Evolutionary conservation across 2,888 invertebrate genomes (phyloP).

Genomic region (Muschampia staudingeri): DNA sequence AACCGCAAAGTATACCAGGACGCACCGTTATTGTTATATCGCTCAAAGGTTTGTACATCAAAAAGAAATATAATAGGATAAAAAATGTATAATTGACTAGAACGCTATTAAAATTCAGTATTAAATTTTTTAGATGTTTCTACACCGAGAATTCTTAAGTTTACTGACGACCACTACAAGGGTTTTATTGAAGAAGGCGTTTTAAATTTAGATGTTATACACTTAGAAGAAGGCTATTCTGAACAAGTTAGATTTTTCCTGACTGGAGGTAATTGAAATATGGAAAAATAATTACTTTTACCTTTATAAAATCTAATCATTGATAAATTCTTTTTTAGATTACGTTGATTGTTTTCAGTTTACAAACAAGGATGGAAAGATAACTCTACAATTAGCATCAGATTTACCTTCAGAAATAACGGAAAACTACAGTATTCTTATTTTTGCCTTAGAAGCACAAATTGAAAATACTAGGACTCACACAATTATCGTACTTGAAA

Average conservation of each 20-base stretch:
- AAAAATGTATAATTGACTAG: not conserved
- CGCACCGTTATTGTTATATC: conserved; percentile 68
- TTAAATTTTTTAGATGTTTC: conserved; percentile 56
- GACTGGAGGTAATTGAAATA: conserved; percentile 69
- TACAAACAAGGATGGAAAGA: conserved; percentile 59
- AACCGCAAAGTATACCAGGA: conserved; percentile 62
- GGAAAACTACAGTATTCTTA: conserved; percentile 66
- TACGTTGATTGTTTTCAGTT: conserved; percentile 70
- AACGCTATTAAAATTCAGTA: not conserved
- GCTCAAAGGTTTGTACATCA: conserved; percentile 61
- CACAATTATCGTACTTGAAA: conserved; percentile 52
- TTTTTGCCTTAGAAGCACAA: conserved; percentile 68
- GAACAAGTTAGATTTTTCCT: conserved; percentile 61
- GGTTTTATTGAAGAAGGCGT: conserved; percentile 66
- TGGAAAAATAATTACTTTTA: conserved; percentile 10
- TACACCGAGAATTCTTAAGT: conserved; percentile 40
- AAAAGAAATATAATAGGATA: not conserved
- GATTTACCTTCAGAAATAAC: conserved; percentile 58
- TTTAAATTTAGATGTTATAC: conserved; percentile 64
- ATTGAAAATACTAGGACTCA: conserved; percentile 54
- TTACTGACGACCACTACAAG: conserved; percentile 65
- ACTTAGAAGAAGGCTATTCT: conserved; percentile 64
- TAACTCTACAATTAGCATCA: conserved; percentile 61
- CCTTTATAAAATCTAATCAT: conserved; percentile 2
- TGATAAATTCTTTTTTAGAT: conserved; percentile 70